phyloP scores from a whole-genome alignment of 1,140 invertebrate species.

The Mycetomoellerius zeteki region DNA sequence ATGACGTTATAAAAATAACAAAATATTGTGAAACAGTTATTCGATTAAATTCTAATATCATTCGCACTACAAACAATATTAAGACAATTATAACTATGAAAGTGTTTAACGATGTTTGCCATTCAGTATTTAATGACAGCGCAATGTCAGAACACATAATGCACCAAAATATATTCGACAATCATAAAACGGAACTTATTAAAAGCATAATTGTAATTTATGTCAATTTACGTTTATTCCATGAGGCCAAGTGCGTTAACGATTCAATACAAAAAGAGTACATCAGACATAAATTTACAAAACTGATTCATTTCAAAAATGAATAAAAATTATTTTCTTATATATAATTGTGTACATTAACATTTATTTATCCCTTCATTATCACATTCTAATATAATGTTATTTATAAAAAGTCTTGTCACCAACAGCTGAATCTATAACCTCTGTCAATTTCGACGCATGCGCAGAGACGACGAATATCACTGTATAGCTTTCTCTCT shows the following conservation, averaged over 20 bases:
- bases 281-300: slow-evolving; percentile 1
- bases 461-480: no score
- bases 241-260: background rate
- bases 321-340: background rate
- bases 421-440: no score
- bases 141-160: background rate
- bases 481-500: no score
- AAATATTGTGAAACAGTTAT: background rate
- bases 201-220: background rate
- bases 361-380: background rate
- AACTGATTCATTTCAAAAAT: slow-evolving; percentile 14
- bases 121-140: background rate
- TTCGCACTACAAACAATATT: background rate
- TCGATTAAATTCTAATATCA: background rate
- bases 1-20: background rate
- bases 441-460: no score
- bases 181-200: background rate
- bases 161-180: background rate
- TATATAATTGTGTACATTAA: background rate
- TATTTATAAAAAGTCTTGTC: no score
- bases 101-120: background rate
- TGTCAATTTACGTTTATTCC: background rate
- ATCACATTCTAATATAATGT: no score
- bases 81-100: background rate
- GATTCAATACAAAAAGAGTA: background rate